phyloP scores from a whole-genome alignment of 2,797 vertebrate species.

The Atherinosoma microstoma region DNA sequence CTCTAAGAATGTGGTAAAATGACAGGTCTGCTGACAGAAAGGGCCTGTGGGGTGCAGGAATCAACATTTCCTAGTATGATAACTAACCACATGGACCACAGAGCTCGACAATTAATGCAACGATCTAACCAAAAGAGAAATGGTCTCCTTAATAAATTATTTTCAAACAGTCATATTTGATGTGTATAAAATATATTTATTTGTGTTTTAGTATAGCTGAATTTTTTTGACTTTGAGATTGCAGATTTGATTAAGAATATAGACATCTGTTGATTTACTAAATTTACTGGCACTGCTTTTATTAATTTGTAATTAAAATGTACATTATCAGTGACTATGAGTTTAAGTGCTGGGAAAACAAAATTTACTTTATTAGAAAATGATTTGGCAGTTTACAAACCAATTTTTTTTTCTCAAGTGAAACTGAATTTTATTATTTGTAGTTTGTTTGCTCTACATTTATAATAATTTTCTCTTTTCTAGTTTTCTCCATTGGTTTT shows the following conservation, averaged over 20 bases:
- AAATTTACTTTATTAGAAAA: conserved; percentile 23
- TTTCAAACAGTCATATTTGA: conserved; percentile 28
- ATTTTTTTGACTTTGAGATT: neutral
- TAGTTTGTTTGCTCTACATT: conserved; percentile 43
- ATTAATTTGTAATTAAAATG: conserved; percentile 27
- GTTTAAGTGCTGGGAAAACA: conserved; percentile 36
- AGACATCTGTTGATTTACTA: conserved; percentile 1
- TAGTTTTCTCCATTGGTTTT: too few species aligned
- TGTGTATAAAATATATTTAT: conserved; percentile 19
- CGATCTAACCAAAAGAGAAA: conserved; percentile 31
- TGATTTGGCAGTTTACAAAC: conserved; percentile 39
- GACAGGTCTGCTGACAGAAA: conserved; percentile 39
- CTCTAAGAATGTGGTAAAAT: conserved; percentile 41
- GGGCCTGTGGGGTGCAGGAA: conserved; percentile 19
- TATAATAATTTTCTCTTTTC: neutral
- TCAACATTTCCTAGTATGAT: conserved; percentile 60
- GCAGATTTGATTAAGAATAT: neutral
- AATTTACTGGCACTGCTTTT: conserved; percentile 10
- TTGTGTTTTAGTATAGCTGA: conserved; percentile 3
- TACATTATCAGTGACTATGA: conserved; percentile 21
- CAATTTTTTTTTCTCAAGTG: conserved; percentile 3
- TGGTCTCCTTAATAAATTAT: conserved; percentile 32
- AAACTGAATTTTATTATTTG: conserved; percentile 32
- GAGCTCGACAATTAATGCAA: conserved; percentile 51
- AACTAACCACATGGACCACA: conserved; percentile 46